Conservation (phyloP, 2,797 vertebrate species). For the Tolypeutes matacus region DNA sequence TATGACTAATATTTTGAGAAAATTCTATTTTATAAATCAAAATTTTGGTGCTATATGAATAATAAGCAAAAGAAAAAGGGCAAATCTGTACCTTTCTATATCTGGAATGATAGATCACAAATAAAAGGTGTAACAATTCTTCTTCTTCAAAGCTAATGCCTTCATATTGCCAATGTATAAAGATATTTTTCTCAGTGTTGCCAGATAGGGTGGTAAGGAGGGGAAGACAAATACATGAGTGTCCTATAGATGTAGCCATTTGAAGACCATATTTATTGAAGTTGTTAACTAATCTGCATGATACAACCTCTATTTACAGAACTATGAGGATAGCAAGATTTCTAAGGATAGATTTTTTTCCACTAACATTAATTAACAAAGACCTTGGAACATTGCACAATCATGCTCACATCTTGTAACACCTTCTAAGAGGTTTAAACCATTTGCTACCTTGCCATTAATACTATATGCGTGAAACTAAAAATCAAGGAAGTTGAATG, state of each 20-base stretch:
- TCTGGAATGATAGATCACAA: not conserved
- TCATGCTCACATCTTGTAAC: not conserved
- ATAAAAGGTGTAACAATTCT: not conserved
- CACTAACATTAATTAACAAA: not conserved
- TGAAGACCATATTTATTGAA: not conserved
- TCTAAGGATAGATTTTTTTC: conserved; percentile 1
- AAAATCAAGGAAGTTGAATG: conserved; percentile 28
- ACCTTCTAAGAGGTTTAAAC: not conserved
- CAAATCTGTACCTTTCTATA: conserved; percentile 39
- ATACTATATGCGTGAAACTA: not conserved
- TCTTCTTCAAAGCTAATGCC: not conserved
- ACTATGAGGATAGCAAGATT: not conserved
- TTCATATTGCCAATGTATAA: not conserved
- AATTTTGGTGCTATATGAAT: not conserved
- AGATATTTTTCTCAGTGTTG: not conserved
- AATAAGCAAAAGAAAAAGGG: conserved; percentile 39
- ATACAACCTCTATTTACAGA: not conserved
- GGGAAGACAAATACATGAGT: not conserved
- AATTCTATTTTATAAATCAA: not conserved
- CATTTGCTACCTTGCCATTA: not conserved
- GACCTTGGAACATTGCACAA: not conserved
- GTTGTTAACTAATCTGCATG: not conserved
- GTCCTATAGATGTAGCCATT: not conserved
- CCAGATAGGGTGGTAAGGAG: not conserved
- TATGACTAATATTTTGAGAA: not conserved